Conservation (phyloP, 2,888 invertebrate genomes). For the Tineola bisselliella region DNA sequence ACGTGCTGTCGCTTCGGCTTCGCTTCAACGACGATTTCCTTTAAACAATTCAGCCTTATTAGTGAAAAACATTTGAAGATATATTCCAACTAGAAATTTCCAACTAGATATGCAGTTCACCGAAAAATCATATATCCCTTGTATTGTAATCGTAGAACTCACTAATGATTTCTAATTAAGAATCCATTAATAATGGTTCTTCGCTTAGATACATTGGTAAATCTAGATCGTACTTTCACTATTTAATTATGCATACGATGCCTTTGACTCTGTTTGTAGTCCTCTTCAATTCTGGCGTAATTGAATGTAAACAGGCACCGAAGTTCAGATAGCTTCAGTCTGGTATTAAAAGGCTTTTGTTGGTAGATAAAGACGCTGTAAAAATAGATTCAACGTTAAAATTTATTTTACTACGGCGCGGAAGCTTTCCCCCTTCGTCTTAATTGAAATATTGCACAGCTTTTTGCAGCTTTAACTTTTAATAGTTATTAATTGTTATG, state of each 20-base stretch:
- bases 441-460: constrained; percentile 1
- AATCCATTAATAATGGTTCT: background rate
- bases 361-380: constrained; percentile 5
- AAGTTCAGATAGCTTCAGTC: constrained; percentile 9
- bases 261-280: constrained; percentile 7
- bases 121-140: background rate
- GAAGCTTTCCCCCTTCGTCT: background rate
- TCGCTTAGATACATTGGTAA: background rate
- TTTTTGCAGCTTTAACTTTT: background rate
- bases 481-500: no score
- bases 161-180: constrained; percentile 1
- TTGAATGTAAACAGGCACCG: constrained; percentile 13
- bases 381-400: constrained; percentile 10
- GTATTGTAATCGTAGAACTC: background rate
- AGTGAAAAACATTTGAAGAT: no score
- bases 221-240: constrained; percentile 4
- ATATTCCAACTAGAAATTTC: no score
- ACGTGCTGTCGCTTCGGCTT: no score
- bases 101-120: no score
- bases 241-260: constrained; percentile 10
- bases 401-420: background rate
- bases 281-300: constrained; percentile 9
- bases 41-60: no score
- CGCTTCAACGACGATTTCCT: no score
- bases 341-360: constrained; percentile 13